These are phyloP conservation scores for Eudasyphora cyanicolor DNA, from an alignment of 2,888 invertebrate species.

Conservation along the genomic window DNA sequence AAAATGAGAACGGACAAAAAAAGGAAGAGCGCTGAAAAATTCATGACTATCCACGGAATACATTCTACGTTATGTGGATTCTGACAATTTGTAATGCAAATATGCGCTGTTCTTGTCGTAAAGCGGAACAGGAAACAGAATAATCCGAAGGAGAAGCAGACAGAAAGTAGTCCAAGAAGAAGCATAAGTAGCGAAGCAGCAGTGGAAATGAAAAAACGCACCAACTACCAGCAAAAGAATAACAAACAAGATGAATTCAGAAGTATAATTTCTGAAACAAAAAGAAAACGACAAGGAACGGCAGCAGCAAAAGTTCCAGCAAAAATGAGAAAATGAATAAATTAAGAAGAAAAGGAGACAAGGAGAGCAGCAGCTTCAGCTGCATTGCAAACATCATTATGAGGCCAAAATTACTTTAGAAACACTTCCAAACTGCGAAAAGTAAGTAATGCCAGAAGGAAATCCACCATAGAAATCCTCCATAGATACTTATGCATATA, in stretches of 20 bases:
- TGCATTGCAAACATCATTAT: not conserved
- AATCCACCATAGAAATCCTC: not conserved
- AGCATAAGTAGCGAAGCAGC: not conserved
- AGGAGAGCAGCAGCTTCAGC: not conserved
- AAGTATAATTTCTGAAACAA: not conserved
- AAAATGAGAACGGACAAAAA: not conserved
- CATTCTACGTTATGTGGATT: not conserved
- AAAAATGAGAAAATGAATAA: conserved; percentile 1
- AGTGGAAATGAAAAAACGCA: not conserved
- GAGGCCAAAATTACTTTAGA: not conserved
- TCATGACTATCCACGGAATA: conserved; percentile 21
- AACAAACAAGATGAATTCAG: not conserved
- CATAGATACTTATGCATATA: not conserved
- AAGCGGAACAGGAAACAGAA: not conserved
- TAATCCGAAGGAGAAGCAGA: not conserved
- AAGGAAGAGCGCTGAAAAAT: not conserved
- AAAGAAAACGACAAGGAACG: not conserved
- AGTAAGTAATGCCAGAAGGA: too few species aligned
- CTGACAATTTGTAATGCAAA: conserved; percentile 37
- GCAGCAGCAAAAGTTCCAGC: not conserved
- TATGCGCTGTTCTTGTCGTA: not conserved
- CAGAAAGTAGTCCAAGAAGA: not conserved
- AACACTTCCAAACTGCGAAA: not conserved
- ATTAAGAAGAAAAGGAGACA: not conserved
- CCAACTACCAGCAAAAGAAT: too few species aligned